phyloP scores from a whole-genome alignment of 2,888 invertebrate genomes.

The Onthophagus sagittarius region DNA sequence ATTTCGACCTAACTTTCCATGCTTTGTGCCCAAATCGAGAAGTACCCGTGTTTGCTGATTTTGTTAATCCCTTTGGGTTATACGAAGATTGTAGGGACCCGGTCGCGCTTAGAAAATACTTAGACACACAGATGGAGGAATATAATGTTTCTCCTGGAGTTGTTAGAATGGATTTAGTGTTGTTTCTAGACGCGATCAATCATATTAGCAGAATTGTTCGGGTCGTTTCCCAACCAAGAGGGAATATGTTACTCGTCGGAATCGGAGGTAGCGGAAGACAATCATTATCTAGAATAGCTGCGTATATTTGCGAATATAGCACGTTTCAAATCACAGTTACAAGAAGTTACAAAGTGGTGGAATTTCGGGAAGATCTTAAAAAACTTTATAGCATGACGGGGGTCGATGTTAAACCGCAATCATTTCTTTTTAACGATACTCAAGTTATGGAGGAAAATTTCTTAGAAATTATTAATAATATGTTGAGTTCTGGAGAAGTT shows the following conservation, averaged over 20 bases:
- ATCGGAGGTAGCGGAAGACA: slow-evolving; percentile 85
- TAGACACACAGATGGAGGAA: slow-evolving; percentile 62
- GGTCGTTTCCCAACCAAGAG: slow-evolving; percentile 78
- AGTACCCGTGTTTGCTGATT: slow-evolving; percentile 73
- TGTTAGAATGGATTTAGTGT: slow-evolving; percentile 74
- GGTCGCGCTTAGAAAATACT: slow-evolving; percentile 53
- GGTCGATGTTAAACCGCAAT: slow-evolving; percentile 68
- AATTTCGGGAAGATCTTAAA: slow-evolving; percentile 82
- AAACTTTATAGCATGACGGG: slow-evolving; percentile 67
- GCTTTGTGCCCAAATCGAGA: slow-evolving; percentile 70
- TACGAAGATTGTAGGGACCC: slow-evolving; percentile 77
- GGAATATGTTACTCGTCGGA: slow-evolving; percentile 80
- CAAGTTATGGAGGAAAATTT: slow-evolving; percentile 81
- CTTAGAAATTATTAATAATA: slow-evolving; percentile 84
- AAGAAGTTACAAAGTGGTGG: slow-evolving; percentile 69
- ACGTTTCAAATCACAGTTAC: slow-evolving; percentile 78
- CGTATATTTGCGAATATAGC: slow-evolving; percentile 74
- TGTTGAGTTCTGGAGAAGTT: slow-evolving; percentile 84
- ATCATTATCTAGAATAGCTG: slow-evolving; percentile 70
- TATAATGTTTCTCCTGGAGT: slow-evolving; percentile 79
- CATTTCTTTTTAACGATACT: slow-evolving; percentile 83
- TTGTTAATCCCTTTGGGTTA: slow-evolving; percentile 70
- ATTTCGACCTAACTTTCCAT: slow-evolving; percentile 78
- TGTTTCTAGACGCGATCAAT: slow-evolving; percentile 83
- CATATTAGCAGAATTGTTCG: slow-evolving; percentile 79